These are phyloP conservation scores for Megaptera novaeangliae DNA, from an alignment of 2,113 vertebrate genomes.

Conservation along the genomic window DNA sequence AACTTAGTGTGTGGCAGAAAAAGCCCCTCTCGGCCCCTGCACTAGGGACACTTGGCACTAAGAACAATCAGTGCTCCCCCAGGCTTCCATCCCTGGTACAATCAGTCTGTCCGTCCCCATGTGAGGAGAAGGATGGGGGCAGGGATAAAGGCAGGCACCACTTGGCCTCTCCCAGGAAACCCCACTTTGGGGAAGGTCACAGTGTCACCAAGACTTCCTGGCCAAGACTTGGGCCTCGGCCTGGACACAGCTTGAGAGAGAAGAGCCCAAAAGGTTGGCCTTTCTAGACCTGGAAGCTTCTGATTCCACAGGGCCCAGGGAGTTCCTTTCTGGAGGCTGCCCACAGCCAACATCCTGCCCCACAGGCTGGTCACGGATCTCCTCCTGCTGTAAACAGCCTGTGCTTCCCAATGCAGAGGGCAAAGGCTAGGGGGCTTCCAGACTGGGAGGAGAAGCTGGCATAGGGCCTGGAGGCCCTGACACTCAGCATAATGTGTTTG, in stretches of 20 bases:
- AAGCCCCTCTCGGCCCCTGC: slow-evolving; percentile 5
- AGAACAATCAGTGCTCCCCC: background rate
- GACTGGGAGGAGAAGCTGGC: background rate
- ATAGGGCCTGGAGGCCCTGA: background rate
- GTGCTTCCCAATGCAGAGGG: background rate
- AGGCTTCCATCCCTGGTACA: background rate
- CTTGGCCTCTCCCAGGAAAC: slow-evolving; percentile 63
- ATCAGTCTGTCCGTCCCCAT: background rate
- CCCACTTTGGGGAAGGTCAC: slow-evolving; percentile 39
- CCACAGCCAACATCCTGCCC: slow-evolving; percentile 52
- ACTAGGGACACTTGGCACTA: background rate
- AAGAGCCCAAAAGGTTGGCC: slow-evolving; percentile 41
- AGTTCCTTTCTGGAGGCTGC: slow-evolving; percentile 43
- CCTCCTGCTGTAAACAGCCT: slow-evolving; percentile 46
- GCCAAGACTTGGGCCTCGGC: slow-evolving; percentile 62
- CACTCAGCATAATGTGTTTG: background rate
- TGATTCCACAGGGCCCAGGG: background rate
- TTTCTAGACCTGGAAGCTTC: slow-evolving; percentile 46
- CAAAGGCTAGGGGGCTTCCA: background rate
- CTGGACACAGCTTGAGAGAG: slow-evolving; percentile 69
- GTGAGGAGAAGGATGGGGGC: background rate
- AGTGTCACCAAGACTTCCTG: slow-evolving; percentile 64
- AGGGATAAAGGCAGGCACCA: slow-evolving; percentile 18
- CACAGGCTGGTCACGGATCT: background rate
- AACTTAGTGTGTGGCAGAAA: slow-evolving; percentile 58